Base-by-base conservation (phyloP, 2,113 vertebrate genomes). In the Mesoclemmys tuberculata region DNA sequence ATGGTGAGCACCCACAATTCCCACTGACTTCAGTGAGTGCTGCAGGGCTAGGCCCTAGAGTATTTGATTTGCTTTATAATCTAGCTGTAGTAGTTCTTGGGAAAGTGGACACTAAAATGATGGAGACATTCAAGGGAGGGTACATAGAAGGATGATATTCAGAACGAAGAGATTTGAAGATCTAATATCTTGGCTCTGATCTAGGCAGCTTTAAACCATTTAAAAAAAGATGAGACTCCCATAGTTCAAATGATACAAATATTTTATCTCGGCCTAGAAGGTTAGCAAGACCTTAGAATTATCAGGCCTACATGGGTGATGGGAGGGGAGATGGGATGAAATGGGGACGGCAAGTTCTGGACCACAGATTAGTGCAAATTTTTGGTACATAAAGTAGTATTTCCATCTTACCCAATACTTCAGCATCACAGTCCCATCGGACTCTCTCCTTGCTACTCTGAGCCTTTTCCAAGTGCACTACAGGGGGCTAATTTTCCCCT, bases 61-160 rank as follows among this genome's bases (percentile, higher is more conserved):
- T 26, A 44, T 80, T 35, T 82, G 48, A 92, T 95, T 86, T 92
- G 93, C 89, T 97, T 95, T 95, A 88, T 95, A 92, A 95, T 38
- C 80, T 89, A 44, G 51, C 35, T 87, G 44, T 82, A 94, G 89
- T 92, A 92, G 85, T 49, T 85, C 74, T 94, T 93, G 83, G 92
- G 93, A 94, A 96, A 96, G 91, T 1, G 5, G 85, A 11, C 44
- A 29, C 49, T 94, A 49, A 79, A 90, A 90, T 3, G 11, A 13
- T 2, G 18, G 44, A 38, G 87, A 93, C 94, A 92, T 41, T 41
- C 1, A 6, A 85, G 85, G 31, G 2, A 54, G 41, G 77, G 78
- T 19, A 18, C 75, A 55, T 10, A 71, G 64, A 35, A 19, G 19
- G 35, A 22, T 38, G n/a, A 71, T 38, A 71, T 71, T n/a, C 31